Conservation (phyloP, 2,797 vertebrate genomes). For the Betta splendens region DNA sequence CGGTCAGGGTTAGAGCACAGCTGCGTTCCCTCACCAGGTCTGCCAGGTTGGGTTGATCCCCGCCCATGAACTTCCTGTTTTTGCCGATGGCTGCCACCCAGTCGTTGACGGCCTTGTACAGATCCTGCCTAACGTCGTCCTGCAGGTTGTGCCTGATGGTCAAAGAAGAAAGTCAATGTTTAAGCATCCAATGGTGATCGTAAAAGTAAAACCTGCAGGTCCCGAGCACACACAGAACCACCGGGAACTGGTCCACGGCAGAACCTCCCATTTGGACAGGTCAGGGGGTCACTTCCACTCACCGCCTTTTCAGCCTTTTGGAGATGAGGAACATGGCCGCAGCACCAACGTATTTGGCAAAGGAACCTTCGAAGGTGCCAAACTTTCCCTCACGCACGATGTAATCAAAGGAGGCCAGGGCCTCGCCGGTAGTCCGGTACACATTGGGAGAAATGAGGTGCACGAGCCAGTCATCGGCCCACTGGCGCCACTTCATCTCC, state of each 20-base stretch:
- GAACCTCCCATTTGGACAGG: background rate
- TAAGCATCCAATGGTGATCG: too few species aligned
- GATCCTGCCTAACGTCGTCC: slow-evolving; percentile 90
- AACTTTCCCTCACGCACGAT: slow-evolving; percentile 97
- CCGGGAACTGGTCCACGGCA: background rate
- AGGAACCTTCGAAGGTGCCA: slow-evolving; percentile 86
- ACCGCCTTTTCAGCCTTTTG: slow-evolving; percentile 93
- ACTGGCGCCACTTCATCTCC: slow-evolving; percentile 96
- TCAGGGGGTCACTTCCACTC: slow-evolving; percentile 19
- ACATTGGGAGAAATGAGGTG: slow-evolving; percentile 98
- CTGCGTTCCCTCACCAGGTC: slow-evolving; percentile 87
- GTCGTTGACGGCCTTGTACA: slow-evolving; percentile 91
- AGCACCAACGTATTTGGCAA: slow-evolving; percentile 96
- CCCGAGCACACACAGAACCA: background rate
- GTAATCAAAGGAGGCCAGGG: slow-evolving; percentile 95
- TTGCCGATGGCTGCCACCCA: slow-evolving; percentile 93
- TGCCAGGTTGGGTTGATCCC: slow-evolving; percentile 90
- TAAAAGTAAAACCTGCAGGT: too few species aligned
- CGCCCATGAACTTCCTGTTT: slow-evolving; percentile 92
- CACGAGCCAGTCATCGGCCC: slow-evolving; percentile 95
- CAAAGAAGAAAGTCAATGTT: background rate
- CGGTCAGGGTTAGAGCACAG: too few species aligned
- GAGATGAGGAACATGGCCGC: slow-evolving; percentile 92
- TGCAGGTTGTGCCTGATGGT: slow-evolving; percentile 86
- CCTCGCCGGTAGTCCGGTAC: slow-evolving; percentile 89